phyloP scores from a whole-genome alignment of 2,888 invertebrate genomes.

The Drosophila incognita region DNA sequence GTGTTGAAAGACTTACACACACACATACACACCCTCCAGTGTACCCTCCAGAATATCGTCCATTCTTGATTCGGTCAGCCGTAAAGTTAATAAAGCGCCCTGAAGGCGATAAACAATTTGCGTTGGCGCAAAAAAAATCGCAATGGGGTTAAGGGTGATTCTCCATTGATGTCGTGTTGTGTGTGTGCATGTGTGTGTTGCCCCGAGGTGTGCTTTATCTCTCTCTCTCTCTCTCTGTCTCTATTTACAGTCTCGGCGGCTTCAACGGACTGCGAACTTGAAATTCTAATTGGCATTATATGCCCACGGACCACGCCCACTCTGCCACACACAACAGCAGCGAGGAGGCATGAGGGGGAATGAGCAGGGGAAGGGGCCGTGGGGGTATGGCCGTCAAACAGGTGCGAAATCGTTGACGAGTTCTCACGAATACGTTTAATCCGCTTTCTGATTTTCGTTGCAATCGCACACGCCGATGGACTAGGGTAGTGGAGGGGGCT shows the following conservation, averaged over 20 bases:
- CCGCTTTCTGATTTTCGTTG: constrained; percentile 80
- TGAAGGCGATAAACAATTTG: constrained; percentile 74
- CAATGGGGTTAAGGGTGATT: not conserved
- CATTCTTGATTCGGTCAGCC: constrained; percentile 46
- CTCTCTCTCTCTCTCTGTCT: not conserved
- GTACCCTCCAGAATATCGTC: too few species aligned
- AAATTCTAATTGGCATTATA: constrained; percentile 78
- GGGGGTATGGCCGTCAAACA: constrained; percentile 51
- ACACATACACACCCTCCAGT: not conserved
- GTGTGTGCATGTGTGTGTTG: not conserved
- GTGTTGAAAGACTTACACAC: constrained; percentile 7
- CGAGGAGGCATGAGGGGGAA: not conserved
- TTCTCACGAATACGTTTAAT: constrained; percentile 84
- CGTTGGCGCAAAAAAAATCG: constrained; percentile 51
- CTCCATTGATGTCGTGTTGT: not conserved
- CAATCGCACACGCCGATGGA: constrained; percentile 41
- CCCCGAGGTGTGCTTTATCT: constrained; percentile 41
- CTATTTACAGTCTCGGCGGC: constrained; percentile 9
- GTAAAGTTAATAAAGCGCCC: constrained; percentile 77
- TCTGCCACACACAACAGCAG: not conserved
- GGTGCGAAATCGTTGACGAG: constrained; percentile 82
- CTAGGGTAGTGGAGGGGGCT: too few species aligned
- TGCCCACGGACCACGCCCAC: constrained; percentile 55
- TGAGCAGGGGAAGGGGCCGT: not conserved
- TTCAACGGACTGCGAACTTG: constrained; percentile 69